Conservation (phyloP, 2,888 invertebrate genomes). For the Dorcus hopei region DNA sequence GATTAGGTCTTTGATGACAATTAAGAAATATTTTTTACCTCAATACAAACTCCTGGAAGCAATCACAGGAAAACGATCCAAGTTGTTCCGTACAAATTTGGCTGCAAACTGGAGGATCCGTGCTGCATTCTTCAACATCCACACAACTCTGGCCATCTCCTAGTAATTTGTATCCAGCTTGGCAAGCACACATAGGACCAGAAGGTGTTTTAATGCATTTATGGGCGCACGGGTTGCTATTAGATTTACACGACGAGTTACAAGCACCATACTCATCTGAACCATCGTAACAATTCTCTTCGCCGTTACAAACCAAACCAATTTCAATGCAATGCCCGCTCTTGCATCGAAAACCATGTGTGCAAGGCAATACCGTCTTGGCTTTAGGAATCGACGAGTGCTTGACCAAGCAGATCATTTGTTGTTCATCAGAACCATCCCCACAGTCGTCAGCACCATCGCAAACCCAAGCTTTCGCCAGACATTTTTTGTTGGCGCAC, state of each 20-base stretch:
- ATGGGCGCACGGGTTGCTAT: constrained; percentile 53
- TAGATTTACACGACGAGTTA: constrained; percentile 49
- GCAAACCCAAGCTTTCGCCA: constrained; percentile 58
- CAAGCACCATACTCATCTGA: constrained; percentile 70
- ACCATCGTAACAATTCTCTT: constrained; percentile 63
- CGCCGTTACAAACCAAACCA: constrained; percentile 61
- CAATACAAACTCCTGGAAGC: constrained; percentile 58
- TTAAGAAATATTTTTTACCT: constrained; percentile 41
- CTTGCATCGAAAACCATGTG: constrained; percentile 52
- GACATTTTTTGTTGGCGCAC: constrained; percentile 60
- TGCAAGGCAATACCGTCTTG: constrained; percentile 35
- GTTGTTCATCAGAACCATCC: constrained; percentile 71
- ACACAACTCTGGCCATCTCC: constrained; percentile 57
- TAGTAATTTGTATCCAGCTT: constrained; percentile 55
- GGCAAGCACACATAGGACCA: constrained; percentile 66
- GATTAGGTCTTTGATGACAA: too few species aligned
- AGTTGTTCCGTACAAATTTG: constrained; percentile 60
- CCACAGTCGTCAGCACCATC: constrained; percentile 64
- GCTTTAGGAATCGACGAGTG: constrained; percentile 6
- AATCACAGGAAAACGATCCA: constrained; percentile 60
- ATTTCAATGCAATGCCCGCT: constrained; percentile 66
- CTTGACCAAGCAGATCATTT: constrained; percentile 32
- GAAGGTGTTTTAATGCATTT: constrained; percentile 62
- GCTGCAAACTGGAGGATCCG: constrained; percentile 57
- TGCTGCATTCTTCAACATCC: constrained; percentile 71